phyloP scores from a whole-genome alignment of 2,888 invertebrate species.

The Aphodius granarius region DNA sequence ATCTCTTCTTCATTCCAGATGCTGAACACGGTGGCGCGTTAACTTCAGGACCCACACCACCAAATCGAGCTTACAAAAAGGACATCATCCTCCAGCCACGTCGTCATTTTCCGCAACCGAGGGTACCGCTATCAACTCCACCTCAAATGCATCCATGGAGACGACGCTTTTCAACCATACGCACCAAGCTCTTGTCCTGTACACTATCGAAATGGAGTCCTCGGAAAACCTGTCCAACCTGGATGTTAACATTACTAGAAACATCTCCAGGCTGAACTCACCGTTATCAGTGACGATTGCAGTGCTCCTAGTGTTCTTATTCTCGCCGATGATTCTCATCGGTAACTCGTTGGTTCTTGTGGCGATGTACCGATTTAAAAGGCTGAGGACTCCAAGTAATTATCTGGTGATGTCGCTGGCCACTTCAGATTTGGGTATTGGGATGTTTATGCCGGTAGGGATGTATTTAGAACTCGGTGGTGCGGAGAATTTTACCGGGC shows the following conservation, averaged over 20 bases:
- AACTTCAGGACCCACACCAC: not conserved
- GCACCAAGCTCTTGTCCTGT: conserved; percentile 44
- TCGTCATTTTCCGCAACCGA: conserved; percentile 22
- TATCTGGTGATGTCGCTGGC: conserved; percentile 63
- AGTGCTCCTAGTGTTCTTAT: conserved; percentile 57
- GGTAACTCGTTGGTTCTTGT: conserved; percentile 63
- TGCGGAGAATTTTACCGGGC: conserved; percentile 50
- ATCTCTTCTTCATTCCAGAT: not conserved
- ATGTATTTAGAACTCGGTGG: conserved; percentile 61
- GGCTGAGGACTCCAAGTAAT: conserved; percentile 64
- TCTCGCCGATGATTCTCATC: conserved; percentile 61
- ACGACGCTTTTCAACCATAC: conserved; percentile 44
- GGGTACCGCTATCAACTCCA: conserved; percentile 30
- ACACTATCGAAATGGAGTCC: conserved; percentile 39
- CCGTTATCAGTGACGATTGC: conserved; percentile 56
- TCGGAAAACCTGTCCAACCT: conserved; percentile 44
- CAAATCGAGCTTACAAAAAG: not conserved
- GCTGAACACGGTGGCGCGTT: not conserved
- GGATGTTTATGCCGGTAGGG: conserved; percentile 62
- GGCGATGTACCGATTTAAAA: conserved; percentile 62
- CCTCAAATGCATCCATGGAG: conserved; percentile 47
- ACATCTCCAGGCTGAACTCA: conserved; percentile 47
- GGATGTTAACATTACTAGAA: conserved; percentile 46
- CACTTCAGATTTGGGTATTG: conserved; percentile 62
- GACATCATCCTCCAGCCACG: conserved; percentile 14